Evolutionary conservation across 2,113 vertebrate genomes (phyloP).

Genomic region (Perca fluviatilis): DNA sequence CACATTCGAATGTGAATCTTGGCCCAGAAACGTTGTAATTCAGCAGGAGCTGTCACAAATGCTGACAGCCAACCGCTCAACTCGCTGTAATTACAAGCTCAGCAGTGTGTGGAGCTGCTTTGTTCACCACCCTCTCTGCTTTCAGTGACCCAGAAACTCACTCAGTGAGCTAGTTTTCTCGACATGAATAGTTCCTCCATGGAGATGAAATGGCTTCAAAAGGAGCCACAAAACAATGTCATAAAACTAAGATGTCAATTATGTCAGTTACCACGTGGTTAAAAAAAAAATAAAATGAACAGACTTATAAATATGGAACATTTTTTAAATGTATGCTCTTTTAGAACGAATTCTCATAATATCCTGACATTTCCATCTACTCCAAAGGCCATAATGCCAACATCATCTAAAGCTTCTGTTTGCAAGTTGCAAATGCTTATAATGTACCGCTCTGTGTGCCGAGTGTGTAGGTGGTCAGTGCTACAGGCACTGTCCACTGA

Average conservation of each 20-base stretch:
- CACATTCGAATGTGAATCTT: constrained; percentile 31
- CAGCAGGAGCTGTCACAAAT: constrained; percentile 46
- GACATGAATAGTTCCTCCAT: constrained; percentile 66
- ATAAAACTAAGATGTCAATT: constrained; percentile 3
- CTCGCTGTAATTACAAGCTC: constrained; percentile 59
- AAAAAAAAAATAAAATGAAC: neutral
- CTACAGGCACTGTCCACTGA: neutral
- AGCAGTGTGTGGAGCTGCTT: constrained; percentile 38
- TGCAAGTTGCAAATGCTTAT: neutral
- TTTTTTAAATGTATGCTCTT: neutral
- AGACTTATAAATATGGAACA: neutral
- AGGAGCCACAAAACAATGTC: constrained; percentile 26
- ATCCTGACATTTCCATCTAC: neutral
- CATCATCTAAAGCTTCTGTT: neutral
- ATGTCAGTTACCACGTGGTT: neutral
- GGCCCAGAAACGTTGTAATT: constrained; percentile 27
- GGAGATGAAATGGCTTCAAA: constrained; percentile 41
- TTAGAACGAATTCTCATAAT: neutral
- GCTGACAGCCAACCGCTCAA: constrained; percentile 45
- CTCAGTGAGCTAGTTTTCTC: constrained; percentile 53
- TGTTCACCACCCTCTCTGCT: constrained; percentile 49
- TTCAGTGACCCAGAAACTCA: constrained; percentile 70
- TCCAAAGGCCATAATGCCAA: neutral
- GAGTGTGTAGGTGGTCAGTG: constrained; percentile 16
- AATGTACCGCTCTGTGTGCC: neutral